phyloP scores from a whole-genome alignment of 2,888 invertebrate species.

The Nineta flava region DNA sequence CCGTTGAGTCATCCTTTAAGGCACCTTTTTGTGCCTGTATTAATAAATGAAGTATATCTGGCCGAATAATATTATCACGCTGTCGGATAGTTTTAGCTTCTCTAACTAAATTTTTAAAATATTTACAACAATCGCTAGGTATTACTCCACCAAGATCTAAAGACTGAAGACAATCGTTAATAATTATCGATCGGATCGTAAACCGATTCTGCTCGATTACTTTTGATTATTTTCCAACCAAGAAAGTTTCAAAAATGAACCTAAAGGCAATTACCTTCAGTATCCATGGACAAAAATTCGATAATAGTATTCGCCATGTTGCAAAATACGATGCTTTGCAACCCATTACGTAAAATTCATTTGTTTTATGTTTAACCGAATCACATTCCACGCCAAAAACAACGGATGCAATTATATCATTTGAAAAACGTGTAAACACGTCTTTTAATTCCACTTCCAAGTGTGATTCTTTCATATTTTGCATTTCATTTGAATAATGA shows the following conservation, averaged over 20 bases:
- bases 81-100: slow-evolving; percentile 15
- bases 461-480: slow-evolving; percentile 2
- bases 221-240: no score
- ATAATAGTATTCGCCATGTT: not conserved
- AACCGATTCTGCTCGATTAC: no score
- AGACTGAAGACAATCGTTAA: slow-evolving; percentile 9
- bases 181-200: no score
- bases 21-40: slow-evolving; percentile 34
- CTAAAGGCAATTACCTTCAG: no score
- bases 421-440: slow-evolving; percentile 10
- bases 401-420: slow-evolving; percentile 11
- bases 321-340: not conserved
- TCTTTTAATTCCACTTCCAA: slow-evolving; percentile 10
- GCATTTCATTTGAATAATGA: slow-evolving; percentile 1
- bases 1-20: slow-evolving; percentile 13
- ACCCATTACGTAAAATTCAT: slow-evolving; percentile 11
- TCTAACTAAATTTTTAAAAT: slow-evolving; percentile 13
- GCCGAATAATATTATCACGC: slow-evolving; percentile 16
- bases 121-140: slow-evolving; percentile 10
- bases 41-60: slow-evolving; percentile 35
- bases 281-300: slow-evolving; percentile 5
- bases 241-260: no score
- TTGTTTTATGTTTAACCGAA: slow-evolving; percentile 10
- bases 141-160: slow-evolving; percentile 9
- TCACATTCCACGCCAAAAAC: slow-evolving; percentile 11